Conservation (phyloP, 1,140 invertebrate species). For the Aporrectodea caliginosa region DNA sequence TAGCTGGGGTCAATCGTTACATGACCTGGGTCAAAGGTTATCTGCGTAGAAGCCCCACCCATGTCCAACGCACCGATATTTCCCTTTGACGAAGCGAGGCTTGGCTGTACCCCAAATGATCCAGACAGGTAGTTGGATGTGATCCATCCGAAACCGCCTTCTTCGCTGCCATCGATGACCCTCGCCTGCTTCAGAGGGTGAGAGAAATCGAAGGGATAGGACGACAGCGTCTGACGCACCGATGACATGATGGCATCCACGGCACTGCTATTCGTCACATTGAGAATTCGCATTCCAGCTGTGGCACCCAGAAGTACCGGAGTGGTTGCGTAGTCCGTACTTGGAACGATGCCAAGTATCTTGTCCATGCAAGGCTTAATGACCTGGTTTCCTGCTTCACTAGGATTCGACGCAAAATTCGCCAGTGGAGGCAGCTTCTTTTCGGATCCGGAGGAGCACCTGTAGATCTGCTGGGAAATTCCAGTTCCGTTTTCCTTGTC, state of each 20-base stretch:
- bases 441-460: slow-evolving; percentile 36
- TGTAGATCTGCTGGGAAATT: slow-evolving; percentile 50
- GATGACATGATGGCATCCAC: slow-evolving; percentile 39
- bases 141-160: slow-evolving; percentile 60
- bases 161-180: slow-evolving; percentile 56
- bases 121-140: slow-evolving; percentile 57
- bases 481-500: slow-evolving; percentile 58
- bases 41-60: slow-evolving; percentile 61
- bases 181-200: slow-evolving; percentile 38
- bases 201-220: slow-evolving; percentile 40
- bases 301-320: slow-evolving; percentile 60
- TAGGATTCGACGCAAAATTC: slow-evolving; percentile 42
- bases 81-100: too few relatives aligned
- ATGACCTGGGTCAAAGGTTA: slow-evolving; percentile 53
- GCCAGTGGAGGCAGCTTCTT: slow-evolving; percentile 37
- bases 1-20: too few relatives aligned
- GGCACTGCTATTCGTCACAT: too few relatives aligned
- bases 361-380: slow-evolving; percentile 50
- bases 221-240: slow-evolving; percentile 37
- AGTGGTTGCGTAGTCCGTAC: slow-evolving; percentile 38
- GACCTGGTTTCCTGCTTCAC: slow-evolving; percentile 37
- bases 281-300: slow-evolving; percentile 60
- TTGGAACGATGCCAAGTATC: slow-evolving; percentile 48
- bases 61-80: background rate
- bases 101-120: slow-evolving; percentile 40